phyloP scores from a whole-genome alignment of 2,888 invertebrate species.

The Reticulitermes lucifugus region DNA sequence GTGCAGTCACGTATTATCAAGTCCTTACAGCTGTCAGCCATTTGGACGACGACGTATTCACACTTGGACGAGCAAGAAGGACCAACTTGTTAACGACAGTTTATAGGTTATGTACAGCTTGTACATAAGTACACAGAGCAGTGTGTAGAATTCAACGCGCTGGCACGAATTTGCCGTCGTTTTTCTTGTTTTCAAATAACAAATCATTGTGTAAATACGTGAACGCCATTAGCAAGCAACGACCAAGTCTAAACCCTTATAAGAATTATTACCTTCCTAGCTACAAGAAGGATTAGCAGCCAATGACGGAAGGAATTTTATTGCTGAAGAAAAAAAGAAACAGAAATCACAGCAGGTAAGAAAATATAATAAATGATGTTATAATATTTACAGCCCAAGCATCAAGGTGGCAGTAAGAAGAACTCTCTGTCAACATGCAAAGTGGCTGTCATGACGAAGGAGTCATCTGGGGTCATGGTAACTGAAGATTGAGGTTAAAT shows the following conservation, averaged over 20 bases:
- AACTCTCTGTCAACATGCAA: constrained; percentile 4
- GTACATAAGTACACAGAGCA: not conserved
- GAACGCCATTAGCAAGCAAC: constrained; percentile 2
- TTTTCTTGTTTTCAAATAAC: not conserved
- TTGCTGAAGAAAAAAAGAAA: not conserved
- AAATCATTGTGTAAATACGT: constrained; percentile 15
- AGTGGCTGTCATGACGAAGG: not conserved
- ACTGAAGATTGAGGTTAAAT: too few species aligned
- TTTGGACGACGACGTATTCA: not conserved
- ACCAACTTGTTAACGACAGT: not conserved
- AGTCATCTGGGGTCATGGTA: not conserved
- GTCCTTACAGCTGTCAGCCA: not conserved
- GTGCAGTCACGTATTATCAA: not conserved
- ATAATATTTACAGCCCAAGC: constrained; percentile 4
- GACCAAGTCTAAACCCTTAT: not conserved
- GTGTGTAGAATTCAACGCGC: not conserved
- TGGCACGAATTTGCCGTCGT: too few species aligned
- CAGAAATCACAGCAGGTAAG: not conserved
- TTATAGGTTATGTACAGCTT: constrained; percentile 1
- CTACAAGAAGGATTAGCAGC: not conserved
- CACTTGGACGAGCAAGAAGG: not conserved
- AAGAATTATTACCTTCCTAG: not conserved
- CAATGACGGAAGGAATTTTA: not conserved
- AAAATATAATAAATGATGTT: constrained; percentile 9
- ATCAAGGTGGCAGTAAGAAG: not conserved